Evolutionary conservation across 1,140 invertebrate genomes (phyloP), one percentile per base, ranked within the genome.

Genomic region (Orius laevigatus): DNA sequence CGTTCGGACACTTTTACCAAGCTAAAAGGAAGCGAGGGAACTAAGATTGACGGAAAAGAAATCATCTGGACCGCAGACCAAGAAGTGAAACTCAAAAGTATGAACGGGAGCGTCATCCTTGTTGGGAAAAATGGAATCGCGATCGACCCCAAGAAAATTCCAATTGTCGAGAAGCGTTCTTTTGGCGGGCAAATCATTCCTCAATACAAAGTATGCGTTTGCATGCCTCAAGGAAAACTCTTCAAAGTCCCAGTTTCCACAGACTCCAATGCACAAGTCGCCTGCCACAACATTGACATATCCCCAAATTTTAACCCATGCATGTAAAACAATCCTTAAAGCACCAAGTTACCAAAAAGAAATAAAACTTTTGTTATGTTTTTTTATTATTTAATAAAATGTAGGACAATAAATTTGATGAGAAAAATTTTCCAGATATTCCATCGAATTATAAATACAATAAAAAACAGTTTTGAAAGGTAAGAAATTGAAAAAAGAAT

Each of bases 151-250:
- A 71, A 77, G 50, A 75, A 73, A 48, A 70, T 88, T 36, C 81
- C 83, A 0, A 70, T 84, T 19, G 77, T 51, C 11, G 25, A 41
- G 9, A 41, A 81, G 81, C 0, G 70, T 86, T 1, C 76, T 68
- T 34, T 65, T 89, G 0, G 78, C 40, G 10, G 54, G 16, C 45
- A 58, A 2, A 34, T 46, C 20, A 49, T 55, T 5, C 52, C 59
- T 0, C 83, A 88, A 58, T 90, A 78, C 58, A 89, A 89, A 66
- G 68, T 91, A 2, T 91, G 85, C 52, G 75, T 89, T 1, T 90
- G 85, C 58, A 88, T 88, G 83, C 84, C 85, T 0, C 70, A 78
- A 50, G 86, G 85, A 0, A 83, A 80, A 58, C 60, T 91, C 5
- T 91, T 87, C 57, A 71, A 75, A 52, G 71, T 91, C 3, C 75